Evolutionary conservation across 2,888 invertebrate species (phyloP).

Genomic region (Eugnorisma glareosa): DNA sequence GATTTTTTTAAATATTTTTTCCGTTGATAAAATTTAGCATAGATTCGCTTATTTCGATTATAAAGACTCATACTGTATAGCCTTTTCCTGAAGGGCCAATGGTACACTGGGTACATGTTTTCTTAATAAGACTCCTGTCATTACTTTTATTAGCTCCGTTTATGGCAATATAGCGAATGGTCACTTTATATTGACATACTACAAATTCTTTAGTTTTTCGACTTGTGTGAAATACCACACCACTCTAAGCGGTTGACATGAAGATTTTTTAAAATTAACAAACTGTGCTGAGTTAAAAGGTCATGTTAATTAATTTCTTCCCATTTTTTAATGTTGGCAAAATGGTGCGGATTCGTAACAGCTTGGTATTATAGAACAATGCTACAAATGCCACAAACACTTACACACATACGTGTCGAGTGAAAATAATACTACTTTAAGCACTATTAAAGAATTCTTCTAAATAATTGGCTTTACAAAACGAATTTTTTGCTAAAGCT

Average conservation of each 20-base stretch:
- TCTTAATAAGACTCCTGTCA: conserved; percentile 20
- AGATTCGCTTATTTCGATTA: too few relatives aligned
- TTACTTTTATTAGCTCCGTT: conserved; percentile 51
- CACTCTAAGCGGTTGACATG: conserved; percentile 38
- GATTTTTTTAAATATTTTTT: too few relatives aligned
- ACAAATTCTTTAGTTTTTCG: conserved; percentile 50
- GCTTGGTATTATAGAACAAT: conserved; percentile 35
- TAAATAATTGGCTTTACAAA: not conserved
- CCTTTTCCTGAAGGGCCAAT: not conserved
- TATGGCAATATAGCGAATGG: conserved; percentile 52
- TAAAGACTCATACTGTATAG: too few relatives aligned
- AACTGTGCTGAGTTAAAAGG: conserved; percentile 43
- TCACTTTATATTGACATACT: conserved; percentile 27
- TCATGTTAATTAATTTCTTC: conserved; percentile 53
- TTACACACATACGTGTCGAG: not conserved
- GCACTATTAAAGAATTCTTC: conserved; percentile 12
- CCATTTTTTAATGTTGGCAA: conserved; percentile 13
- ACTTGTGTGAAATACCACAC: conserved; percentile 56
- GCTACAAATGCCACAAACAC: conserved; percentile 28
- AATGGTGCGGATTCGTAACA: conserved; percentile 32
- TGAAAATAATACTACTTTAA: conserved; percentile 7
- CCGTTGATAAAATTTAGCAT: too few relatives aligned
- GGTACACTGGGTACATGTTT: not conserved
- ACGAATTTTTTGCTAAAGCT: not conserved
- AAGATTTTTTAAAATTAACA: conserved; percentile 28